phyloP scores from a whole-genome alignment of 2,797 vertebrate species.

The Anableps anableps region DNA sequence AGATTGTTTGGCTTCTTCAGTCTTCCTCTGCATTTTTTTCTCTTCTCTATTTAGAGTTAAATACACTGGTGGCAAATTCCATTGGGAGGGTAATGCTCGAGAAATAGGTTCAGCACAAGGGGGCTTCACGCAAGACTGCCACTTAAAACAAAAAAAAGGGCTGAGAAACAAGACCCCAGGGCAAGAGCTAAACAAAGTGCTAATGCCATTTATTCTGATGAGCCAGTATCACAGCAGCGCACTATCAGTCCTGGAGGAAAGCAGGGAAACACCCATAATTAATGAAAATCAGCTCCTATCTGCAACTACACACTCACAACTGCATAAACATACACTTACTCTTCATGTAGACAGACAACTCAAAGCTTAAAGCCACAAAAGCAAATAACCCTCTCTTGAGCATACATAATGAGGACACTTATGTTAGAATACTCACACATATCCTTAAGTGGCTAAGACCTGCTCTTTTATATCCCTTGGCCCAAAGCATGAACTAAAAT shows the following conservation, averaged over 20 bases:
- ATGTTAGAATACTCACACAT: constrained; percentile 46
- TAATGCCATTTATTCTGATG: constrained; percentile 75
- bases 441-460: constrained; percentile 36
- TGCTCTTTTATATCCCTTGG: constrained; percentile 38
- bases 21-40: constrained; percentile 8
- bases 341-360: constrained; percentile 45
- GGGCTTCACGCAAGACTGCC: constrained; percentile 70
- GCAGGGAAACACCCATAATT: constrained; percentile 65
- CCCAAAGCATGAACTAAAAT: constrained; percentile 51
- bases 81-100: constrained; percentile 52
- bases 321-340: constrained; percentile 24
- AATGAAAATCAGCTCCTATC: constrained; percentile 61
- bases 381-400: constrained; percentile 59
- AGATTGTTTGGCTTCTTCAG: constrained; percentile 15
- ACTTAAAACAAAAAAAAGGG: constrained; percentile 66
- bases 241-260: constrained; percentile 68
- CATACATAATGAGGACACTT: constrained; percentile 55
- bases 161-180: constrained; percentile 55
- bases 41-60: constrained; percentile 43
- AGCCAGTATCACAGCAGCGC: constrained; percentile 63
- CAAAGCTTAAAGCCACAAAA: constrained; percentile 48
- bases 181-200: constrained; percentile 50
- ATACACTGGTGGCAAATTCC: constrained; percentile 60
- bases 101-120: constrained; percentile 55
- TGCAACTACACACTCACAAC: constrained; percentile 24